A percentile compares a stretch with the other conserved stretches of the same genome.
Conservation (phyloP, 53 echinoderm and acorn worm genomes). For the Patiria pectinifera region DNA sequence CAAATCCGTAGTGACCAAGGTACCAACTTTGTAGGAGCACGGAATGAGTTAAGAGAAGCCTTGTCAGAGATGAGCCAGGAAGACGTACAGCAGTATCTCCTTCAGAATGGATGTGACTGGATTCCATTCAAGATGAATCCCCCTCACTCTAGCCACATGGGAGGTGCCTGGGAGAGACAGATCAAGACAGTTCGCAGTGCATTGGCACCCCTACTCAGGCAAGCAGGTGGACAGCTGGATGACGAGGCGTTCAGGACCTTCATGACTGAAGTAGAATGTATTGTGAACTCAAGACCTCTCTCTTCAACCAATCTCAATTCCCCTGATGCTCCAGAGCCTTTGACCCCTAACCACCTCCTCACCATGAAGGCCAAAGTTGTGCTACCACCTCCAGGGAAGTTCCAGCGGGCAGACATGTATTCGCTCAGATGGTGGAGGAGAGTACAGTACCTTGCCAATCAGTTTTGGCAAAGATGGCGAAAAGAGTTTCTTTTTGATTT, state of each 20-base stretch:
- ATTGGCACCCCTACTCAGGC: constrained; percentile 32
- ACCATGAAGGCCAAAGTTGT: constrained; percentile 59
- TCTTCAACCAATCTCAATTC: constrained; percentile 17
- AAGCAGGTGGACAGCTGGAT: constrained; percentile 54
- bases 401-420: constrained; percentile 36
- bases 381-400: constrained; percentile 63
- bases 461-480: too few species aligned
- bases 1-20: constrained; percentile 49
- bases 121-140: too few species aligned
- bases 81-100: constrained; percentile 41
- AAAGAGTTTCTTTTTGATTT: constrained; percentile 36
- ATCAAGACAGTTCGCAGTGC: constrained; percentile 62
- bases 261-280: constrained; percentile 62
- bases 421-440: too few species aligned
- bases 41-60: constrained; percentile 23
- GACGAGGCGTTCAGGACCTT: constrained; percentile 69
- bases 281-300: constrained; percentile 59
- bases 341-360: constrained; percentile 67
- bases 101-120: constrained; percentile 14
- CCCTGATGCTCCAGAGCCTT: constrained; percentile 11
- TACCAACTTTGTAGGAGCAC: constrained; percentile 34
- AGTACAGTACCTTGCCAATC: too few species aligned
- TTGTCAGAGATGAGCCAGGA: constrained; percentile 48
- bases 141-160: too few species aligned
- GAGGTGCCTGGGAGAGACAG: too few species aligned